phyloP scores from a whole-genome alignment of 2,113 vertebrate genomes.

The Sciurus niger region DNA sequence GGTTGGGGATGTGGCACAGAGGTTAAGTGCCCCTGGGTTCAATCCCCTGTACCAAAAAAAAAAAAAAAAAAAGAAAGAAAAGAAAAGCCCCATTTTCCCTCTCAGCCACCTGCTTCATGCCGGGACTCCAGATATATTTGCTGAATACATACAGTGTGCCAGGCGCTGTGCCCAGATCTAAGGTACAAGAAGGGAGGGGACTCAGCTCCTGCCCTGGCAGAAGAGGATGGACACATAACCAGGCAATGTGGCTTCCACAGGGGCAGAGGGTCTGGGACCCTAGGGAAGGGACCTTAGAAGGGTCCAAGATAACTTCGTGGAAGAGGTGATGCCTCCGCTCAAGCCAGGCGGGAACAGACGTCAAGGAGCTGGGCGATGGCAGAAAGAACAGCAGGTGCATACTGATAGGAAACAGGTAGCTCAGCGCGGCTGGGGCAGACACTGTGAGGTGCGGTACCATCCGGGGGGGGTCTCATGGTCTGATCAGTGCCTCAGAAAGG shows the following conservation, averaged over 20 bases:
- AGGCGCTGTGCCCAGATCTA: not conserved
- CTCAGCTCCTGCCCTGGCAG: not conserved
- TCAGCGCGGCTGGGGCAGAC: not conserved
- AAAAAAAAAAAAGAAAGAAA: too few species aligned
- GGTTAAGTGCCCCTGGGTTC: too few species aligned
- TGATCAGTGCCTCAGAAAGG: not conserved
- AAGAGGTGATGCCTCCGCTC: not conserved
- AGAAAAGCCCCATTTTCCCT: not conserved
- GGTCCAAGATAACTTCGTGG: not conserved
- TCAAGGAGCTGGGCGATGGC: too few species aligned
- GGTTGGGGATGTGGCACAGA: too few species aligned
- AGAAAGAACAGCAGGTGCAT: not conserved
- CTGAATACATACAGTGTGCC: not conserved
- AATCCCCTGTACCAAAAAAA: too few species aligned
- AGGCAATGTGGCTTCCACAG: not conserved
- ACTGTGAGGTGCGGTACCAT: too few species aligned
- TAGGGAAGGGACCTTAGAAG: not conserved
- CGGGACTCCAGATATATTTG: not conserved
- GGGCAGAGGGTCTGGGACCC: not conserved
- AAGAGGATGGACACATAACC: not conserved
- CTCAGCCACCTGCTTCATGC: not conserved
- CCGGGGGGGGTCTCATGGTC: not conserved
- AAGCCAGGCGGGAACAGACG: not conserved
- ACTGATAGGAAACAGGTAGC: too few species aligned
- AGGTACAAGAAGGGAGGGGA: not conserved